A percentile compares a stretch with the other conserved stretches of the same genome.
phyloP scores from a whole-genome alignment of 2,888 invertebrate species.

The Leptogaster cylindrica region DNA sequence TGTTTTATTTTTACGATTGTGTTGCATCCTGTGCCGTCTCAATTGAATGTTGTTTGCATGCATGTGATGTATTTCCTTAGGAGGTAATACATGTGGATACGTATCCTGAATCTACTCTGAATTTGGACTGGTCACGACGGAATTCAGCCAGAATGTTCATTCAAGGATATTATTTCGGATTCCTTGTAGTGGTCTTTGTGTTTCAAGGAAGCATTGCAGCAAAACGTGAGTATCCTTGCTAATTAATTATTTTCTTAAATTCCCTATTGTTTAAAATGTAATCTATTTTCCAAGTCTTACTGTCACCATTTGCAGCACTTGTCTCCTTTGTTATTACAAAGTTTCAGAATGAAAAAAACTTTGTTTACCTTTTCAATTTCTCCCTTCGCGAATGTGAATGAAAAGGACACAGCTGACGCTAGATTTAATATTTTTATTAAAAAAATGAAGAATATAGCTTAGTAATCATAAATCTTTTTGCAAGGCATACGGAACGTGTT shows the following conservation, averaged over 20 bases:
- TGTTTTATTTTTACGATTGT: too few species aligned
- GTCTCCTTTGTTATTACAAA: constrained; percentile 13
- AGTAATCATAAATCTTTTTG: constrained; percentile 30
- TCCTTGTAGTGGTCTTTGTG: not conserved
- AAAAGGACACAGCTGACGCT: constrained; percentile 27
- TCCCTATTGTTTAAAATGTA: not conserved
- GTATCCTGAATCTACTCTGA: constrained; percentile 14
- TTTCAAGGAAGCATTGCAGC: constrained; percentile 16
- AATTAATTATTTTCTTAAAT: constrained; percentile 1
- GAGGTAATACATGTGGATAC: constrained; percentile 36
- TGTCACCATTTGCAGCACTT: constrained; percentile 26
- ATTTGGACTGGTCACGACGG: constrained; percentile 12
- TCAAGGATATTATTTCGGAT: constrained; percentile 3
- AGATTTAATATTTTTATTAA: constrained; percentile 25
- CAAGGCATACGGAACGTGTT: not conserved
- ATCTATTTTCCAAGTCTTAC: too few species aligned
- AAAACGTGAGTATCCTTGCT: constrained; percentile 20
- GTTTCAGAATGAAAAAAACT: not conserved
- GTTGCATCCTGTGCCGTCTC: too few species aligned
- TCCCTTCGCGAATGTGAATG: not conserved
- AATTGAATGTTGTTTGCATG: constrained; percentile 6
- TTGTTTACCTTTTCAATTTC: too few species aligned
- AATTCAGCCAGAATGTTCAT: constrained; percentile 27
- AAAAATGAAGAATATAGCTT: constrained; percentile 28
- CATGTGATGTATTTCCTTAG: constrained; percentile 32